A percentile compares a stretch with the other conserved stretches of the same genome.
phyloP scores from a whole-genome alignment of 2,113 vertebrate genomes.

The Montifringilla adamsi region DNA sequence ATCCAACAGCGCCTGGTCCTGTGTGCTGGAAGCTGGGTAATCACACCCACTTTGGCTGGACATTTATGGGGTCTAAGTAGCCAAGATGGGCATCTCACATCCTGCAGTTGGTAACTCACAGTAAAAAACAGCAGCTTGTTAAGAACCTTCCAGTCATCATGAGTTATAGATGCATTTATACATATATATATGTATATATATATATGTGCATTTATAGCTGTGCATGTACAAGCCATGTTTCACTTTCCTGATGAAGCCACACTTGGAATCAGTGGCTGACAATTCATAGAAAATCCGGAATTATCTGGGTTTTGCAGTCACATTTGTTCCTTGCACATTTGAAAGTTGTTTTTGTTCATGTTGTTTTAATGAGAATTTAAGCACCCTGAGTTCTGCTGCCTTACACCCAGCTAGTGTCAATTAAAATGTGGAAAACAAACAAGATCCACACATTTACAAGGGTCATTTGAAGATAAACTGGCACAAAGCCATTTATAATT shows the following conservation, averaged over 20 bases:
- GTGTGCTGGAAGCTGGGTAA: not conserved
- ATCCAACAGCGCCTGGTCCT: not conserved
- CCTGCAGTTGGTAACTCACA: not conserved
- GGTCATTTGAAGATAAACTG: not conserved
- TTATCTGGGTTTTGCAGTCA: not conserved
- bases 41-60: not conserved
- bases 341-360: not conserved
- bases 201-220: not conserved
- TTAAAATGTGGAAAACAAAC: not conserved
- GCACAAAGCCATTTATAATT: not conserved
- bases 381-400: not conserved
- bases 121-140: not conserved
- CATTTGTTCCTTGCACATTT: not conserved
- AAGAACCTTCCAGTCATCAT: not conserved
- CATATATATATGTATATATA: accelerated
- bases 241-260: not conserved
- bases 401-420: not conserved
- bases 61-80: not conserved
- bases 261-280: not conserved
- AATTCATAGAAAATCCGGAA: not conserved
- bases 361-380: not conserved
- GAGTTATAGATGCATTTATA: not conserved
- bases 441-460: not conserved
- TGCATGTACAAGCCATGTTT: not conserved
- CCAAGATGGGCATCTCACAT: not conserved